Evolutionary conservation across 1,140 invertebrate species (phyloP).

Genomic region (Drosophila tropicalis): DNA sequence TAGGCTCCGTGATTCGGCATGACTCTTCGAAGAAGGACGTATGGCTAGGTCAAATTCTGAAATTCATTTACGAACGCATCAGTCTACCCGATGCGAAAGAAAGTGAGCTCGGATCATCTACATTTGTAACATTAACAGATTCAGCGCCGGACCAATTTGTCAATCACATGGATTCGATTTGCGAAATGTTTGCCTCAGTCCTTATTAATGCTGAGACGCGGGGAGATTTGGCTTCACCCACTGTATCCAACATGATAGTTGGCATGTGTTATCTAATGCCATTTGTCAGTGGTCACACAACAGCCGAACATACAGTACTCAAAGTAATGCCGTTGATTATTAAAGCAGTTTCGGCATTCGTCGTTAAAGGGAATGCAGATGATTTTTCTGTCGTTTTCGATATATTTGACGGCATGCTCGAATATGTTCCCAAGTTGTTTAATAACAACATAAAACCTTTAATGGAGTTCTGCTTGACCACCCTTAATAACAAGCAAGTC

Average conservation of each 20-base stretch:
- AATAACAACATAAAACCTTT: constrained; percentile 88
- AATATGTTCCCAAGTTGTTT: constrained; percentile 86
- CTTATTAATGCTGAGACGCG: constrained; percentile 55
- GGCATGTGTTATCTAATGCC: constrained; percentile 72
- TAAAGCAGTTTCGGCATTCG: constrained; percentile 85
- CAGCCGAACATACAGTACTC: constrained; percentile 85
- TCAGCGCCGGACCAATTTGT: constrained; percentile 80
- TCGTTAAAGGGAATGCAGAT: constrained; percentile 85
- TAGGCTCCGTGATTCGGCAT: constrained; percentile 89
- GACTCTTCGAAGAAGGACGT: constrained; percentile 86
- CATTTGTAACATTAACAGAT: constrained; percentile 72
- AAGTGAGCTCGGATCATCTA: constrained; percentile 76
- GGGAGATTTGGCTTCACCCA: constrained; percentile 63
- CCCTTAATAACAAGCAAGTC: constrained; percentile 85
- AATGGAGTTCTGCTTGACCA: constrained; percentile 87
- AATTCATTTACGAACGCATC: constrained; percentile 85
- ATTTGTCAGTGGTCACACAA: constrained; percentile 65
- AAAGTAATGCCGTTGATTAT: constrained; percentile 87
- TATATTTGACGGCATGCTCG: constrained; percentile 89
- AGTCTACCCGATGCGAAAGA: constrained; percentile 63
- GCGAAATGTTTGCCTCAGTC: constrained; percentile 61
- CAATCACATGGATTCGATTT: constrained; percentile 72
- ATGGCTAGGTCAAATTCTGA: constrained; percentile 88
- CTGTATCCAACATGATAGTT: constrained; percentile 65
- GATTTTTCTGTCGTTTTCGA: constrained; percentile 87